Conservation (phyloP, 2,797 vertebrate species). For the Paedocypris micromegethes region DNA sequence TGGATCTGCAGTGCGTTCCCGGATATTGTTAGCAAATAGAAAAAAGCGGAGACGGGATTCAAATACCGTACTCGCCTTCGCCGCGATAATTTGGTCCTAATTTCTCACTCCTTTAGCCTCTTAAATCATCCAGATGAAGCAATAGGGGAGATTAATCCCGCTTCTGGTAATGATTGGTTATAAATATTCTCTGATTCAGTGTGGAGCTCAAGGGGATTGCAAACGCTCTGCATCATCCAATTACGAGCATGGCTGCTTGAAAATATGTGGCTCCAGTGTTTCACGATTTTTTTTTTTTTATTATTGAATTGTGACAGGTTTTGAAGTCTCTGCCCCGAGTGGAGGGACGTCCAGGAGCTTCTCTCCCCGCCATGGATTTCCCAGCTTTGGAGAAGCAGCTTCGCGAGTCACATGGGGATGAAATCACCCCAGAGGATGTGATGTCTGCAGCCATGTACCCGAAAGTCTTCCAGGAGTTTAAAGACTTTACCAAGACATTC, state of each 20-base stretch:
- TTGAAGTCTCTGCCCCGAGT: conserved; percentile 80
- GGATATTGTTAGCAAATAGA: neutral
- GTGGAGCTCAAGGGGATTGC: conserved; percentile 32
- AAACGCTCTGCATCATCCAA: conserved; percentile 13
- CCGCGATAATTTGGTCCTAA: neutral
- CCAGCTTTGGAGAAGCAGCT: conserved; percentile 71
- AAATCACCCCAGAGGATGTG: conserved; percentile 84
- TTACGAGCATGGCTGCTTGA: conserved; percentile 28
- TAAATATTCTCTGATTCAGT: conserved; percentile 34
- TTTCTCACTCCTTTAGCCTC: conserved; percentile 3
- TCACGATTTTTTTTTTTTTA: conserved; percentile 9
- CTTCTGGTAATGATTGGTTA: conserved; percentile 23
- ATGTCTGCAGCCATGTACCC: conserved; percentile 92
- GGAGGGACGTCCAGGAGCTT: conserved; percentile 85
- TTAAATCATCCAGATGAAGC: conserved; percentile 36
- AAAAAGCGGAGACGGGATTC: too few species aligned
- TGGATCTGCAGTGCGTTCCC: conserved; percentile 3
- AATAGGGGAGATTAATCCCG: conserved; percentile 36
- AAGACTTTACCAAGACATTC: conserved; percentile 79
- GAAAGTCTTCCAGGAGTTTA: conserved; percentile 85
- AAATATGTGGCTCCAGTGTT: conserved; percentile 3
- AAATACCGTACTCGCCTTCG: neutral
- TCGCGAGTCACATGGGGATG: conserved; percentile 66
- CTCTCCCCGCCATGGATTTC: conserved; percentile 79
- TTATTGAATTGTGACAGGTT: conserved; percentile 64